Conservation (phyloP, 2,888 invertebrate species). For the Tetramorium bicarinatum region DNA sequence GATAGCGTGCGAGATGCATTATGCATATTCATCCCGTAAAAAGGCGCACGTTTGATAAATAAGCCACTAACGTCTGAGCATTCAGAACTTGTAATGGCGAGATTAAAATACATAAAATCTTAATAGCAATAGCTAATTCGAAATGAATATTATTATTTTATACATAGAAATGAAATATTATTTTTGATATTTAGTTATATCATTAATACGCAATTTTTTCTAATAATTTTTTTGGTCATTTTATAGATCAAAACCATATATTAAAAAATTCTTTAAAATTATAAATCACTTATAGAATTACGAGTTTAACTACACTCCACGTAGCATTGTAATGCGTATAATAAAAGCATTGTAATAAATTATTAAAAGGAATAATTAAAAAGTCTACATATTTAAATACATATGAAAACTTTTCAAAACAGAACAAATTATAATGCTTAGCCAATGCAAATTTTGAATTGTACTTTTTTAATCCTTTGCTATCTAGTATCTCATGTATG, state of each 20-base stretch:
- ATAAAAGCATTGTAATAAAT: neutral
- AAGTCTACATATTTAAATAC: neutral
- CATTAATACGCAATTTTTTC: neutral
- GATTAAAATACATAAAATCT: slow-evolving; percentile 32
- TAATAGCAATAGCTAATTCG: neutral
- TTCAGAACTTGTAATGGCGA: neutral
- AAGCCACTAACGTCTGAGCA: neutral
- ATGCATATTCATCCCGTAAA: slow-evolving; percentile 33
- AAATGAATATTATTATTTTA: too few relatives aligned
- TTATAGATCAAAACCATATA: neutral
- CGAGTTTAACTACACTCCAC: neutral
- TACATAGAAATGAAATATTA: neutral
- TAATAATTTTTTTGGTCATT: neutral
- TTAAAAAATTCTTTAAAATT: neutral
- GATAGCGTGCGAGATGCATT: slow-evolving; percentile 32
- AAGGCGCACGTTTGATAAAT: slow-evolving; percentile 34
- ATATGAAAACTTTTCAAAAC: neutral
- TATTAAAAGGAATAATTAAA: neutral
- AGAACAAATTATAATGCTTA: neutral
- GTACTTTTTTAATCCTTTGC: neutral
- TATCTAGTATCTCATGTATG: too few relatives aligned
- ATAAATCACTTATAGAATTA: neutral
- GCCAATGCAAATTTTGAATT: neutral
- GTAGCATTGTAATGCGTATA: too few relatives aligned
- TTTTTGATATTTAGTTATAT: neutral